Evolutionary conservation across 1,140 invertebrate species (phyloP).

Genomic region (Hesperophylax magnus): DNA sequence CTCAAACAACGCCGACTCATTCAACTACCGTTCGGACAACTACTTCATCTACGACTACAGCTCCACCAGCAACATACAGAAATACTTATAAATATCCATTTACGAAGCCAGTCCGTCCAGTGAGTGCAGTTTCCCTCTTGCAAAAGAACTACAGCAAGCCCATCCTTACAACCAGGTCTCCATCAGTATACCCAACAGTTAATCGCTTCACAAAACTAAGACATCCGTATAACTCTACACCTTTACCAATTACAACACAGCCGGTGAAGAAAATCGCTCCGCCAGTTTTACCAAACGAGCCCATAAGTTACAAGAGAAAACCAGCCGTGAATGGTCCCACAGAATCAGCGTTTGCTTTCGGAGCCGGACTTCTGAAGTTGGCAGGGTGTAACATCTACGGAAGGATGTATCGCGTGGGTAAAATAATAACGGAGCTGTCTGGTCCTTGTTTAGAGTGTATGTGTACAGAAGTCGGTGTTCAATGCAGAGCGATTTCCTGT

Average conservation of each 20-base stretch:
- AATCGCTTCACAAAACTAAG: constrained; percentile 48
- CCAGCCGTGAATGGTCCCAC: constrained; percentile 53
- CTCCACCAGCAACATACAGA: constrained; percentile 53
- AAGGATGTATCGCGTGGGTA: constrained; percentile 87
- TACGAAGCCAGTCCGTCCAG: constrained; percentile 45
- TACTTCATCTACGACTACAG: constrained; percentile 55
- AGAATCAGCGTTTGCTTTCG: constrained; percentile 57
- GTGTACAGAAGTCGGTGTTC: constrained; percentile 89
- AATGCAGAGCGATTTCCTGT: constrained; percentile 82
- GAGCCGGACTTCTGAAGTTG: constrained; percentile 78
- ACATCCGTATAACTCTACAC: constrained; percentile 42
- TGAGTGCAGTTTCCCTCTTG: constrained; percentile 24
- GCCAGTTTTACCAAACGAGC: constrained; percentile 50
- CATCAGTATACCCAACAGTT: constrained; percentile 45
- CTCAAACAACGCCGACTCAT: constrained; percentile 57
- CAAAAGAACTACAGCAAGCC: constrained; percentile 54
- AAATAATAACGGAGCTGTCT: constrained; percentile 88
- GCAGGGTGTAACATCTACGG: constrained; percentile 95
- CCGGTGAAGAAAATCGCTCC: constrained; percentile 42
- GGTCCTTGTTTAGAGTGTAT: constrained; percentile 86
- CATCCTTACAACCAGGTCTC: constrained; percentile 40
- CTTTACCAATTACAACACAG: constrained; percentile 31
- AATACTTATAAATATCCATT: constrained; percentile 52
- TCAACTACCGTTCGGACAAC: constrained; percentile 53
- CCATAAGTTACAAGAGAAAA: constrained; percentile 43